Evolutionary conservation across 2,888 invertebrate species (phyloP).

Genomic region (Drosophila anceps): DNA sequence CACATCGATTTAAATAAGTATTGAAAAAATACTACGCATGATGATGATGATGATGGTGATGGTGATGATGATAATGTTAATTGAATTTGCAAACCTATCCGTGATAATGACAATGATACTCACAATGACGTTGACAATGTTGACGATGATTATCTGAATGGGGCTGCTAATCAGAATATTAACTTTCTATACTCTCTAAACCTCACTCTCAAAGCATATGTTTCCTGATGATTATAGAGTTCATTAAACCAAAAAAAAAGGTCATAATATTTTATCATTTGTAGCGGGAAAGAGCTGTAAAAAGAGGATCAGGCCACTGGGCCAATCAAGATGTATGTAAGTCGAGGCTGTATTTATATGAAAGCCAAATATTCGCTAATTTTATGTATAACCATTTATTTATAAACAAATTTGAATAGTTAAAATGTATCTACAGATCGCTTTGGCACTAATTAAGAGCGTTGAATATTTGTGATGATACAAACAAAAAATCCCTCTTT

Average conservation of each 20-base stretch:
- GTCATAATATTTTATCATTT: not conserved
- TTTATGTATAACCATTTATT: not conserved
- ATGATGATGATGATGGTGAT: no score
- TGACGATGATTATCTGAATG: not conserved
- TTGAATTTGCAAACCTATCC: no score
- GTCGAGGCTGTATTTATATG: not conserved
- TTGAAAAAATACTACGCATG: no score
- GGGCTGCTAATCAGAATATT: not conserved
- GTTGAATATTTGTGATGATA: not conserved
- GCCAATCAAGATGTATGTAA: not conserved
- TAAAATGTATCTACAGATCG: not conserved
- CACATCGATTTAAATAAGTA: slow-evolving; percentile 26
- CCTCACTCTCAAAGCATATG: no score
- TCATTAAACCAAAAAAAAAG: no score
- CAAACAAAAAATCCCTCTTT: not conserved
- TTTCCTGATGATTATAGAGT: no score
- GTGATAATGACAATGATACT: not conserved
- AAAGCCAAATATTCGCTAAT: not conserved
- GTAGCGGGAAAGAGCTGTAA: not conserved
- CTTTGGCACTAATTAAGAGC: slow-evolving; percentile 1
- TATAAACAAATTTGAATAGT: not conserved
- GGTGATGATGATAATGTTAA: no score
- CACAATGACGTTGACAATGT: not conserved
- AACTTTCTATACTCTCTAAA: no score
- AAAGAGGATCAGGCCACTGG: not conserved